A percentile compares a stretch with the other conserved stretches of the same genome.
Evolutionary conservation across 2,888 invertebrate species (phyloP).

Genomic region (Eubasilissa splendida): DNA sequence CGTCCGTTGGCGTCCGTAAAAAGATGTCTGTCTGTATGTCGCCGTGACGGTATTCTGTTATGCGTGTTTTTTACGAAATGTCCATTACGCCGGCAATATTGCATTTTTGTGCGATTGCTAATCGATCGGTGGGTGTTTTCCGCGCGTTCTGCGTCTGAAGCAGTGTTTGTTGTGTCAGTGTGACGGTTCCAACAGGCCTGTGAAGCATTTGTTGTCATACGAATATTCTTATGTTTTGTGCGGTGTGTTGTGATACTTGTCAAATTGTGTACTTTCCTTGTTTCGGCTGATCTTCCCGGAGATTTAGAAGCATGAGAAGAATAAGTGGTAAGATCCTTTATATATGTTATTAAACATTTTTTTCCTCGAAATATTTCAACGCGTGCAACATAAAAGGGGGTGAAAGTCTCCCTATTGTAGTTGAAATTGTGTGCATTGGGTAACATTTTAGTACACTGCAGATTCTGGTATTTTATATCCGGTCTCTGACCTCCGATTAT

Average conservation of each 20-base stretch:
- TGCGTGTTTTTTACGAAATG: constrained; percentile 47
- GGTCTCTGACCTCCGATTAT: too few relatives aligned
- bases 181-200: constrained; percentile 10
- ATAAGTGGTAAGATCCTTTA: constrained; percentile 38
- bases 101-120: constrained; percentile 12
- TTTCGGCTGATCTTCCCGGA: background rate
- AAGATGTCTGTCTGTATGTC: constrained; percentile 3
- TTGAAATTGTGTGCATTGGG: too few relatives aligned
- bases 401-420: too few relatives aligned
- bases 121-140: constrained; percentile 24
- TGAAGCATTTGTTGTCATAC: constrained; percentile 44
- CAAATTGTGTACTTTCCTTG: constrained; percentile 43
- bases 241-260: constrained; percentile 48
- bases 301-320: constrained; percentile 41
- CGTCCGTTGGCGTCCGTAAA: constrained; percentile 29
- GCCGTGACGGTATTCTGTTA: background rate
- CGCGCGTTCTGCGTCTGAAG: constrained; percentile 7
- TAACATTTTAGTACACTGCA: too few relatives aligned
- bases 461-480: too few relatives aligned
- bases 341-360: too few relatives aligned
- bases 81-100: constrained; percentile 26
- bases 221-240: constrained; percentile 39
- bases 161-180: constrained; percentile 13
- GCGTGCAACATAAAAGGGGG: too few relatives aligned
- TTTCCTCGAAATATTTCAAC: too few relatives aligned